Conservation (phyloP, 2,797 vertebrate species). For the Lutjanus argentimaculatus region DNA sequence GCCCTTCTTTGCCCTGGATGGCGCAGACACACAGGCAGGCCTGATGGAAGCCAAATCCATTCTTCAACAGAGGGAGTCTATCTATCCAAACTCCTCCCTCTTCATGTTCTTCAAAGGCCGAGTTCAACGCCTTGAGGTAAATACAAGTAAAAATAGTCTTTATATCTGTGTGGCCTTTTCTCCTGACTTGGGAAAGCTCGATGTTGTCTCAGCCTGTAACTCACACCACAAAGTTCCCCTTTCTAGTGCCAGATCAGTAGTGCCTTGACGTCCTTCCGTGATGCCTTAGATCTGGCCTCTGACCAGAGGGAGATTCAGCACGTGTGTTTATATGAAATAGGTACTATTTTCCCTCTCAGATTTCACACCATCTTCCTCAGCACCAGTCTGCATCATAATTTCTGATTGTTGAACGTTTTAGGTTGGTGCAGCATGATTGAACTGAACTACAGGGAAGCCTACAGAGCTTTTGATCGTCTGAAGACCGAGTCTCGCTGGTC, state of each 20-base stretch:
- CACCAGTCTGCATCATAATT: slow-evolving; percentile 5
- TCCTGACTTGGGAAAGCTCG: not conserved
- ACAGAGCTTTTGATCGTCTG: slow-evolving; percentile 94
- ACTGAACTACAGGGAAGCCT: slow-evolving; percentile 95
- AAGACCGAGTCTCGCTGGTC: slow-evolving; percentile 98
- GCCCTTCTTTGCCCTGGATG: slow-evolving; percentile 98
- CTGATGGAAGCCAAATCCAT: slow-evolving; percentile 96
- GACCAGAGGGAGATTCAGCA: slow-evolving; percentile 99
- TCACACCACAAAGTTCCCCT: slow-evolving; percentile 43
- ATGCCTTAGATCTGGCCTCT: slow-evolving; percentile 93
- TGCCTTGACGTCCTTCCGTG: slow-evolving; percentile 96
- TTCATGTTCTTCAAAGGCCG: slow-evolving; percentile 99
- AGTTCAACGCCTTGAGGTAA: slow-evolving; percentile 97
- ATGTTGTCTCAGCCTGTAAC: slow-evolving; percentile 1
- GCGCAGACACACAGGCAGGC: slow-evolving; percentile 92
- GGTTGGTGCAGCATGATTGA: slow-evolving; percentile 99
- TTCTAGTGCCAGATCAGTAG: slow-evolving; percentile 96
- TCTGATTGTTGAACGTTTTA: slow-evolving; percentile 65
- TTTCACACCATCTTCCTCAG: not conserved
- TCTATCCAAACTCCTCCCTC: slow-evolving; percentile 97
- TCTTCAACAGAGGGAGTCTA: slow-evolving; percentile 92
- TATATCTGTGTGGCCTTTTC: not conserved
- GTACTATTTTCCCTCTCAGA: slow-evolving; percentile 77
- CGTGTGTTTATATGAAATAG: slow-evolving; percentile 98
- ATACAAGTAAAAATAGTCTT: not conserved